phyloP scores from a whole-genome alignment of 2,888 invertebrate genomes.

The Ennomos erosarius region DNA sequence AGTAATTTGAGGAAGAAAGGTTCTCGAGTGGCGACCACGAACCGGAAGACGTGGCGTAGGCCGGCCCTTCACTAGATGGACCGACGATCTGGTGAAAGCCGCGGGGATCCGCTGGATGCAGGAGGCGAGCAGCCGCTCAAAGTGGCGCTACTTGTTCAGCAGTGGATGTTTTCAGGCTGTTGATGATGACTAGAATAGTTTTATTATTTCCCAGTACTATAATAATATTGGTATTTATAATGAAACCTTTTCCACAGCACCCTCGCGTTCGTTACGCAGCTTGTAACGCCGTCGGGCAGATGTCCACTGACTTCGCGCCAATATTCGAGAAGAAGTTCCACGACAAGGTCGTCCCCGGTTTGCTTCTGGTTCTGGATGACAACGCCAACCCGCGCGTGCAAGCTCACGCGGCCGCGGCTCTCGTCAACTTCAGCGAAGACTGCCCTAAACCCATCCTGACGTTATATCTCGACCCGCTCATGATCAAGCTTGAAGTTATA shows the following conservation, averaged over 20 bases:
- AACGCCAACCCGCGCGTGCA: conserved; percentile 97
- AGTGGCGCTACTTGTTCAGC: too few relatives aligned
- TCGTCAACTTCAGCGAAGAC: conserved; percentile 99
- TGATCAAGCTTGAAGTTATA: conserved; percentile 95
- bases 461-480: conserved; percentile 95
- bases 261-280: conserved; percentile 98
- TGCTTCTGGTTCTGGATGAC: conserved; percentile 95
- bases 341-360: conserved; percentile 95
- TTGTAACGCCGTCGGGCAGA: conserved; percentile 99
- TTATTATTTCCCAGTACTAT: too few relatives aligned
- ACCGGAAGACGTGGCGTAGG: too few relatives aligned
- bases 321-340: conserved; percentile 99
- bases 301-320: conserved; percentile 99
- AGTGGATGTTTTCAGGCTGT: too few relatives aligned
- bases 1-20: too few relatives aligned
- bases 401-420: conserved; percentile 94
- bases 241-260: conserved; percentile 82
- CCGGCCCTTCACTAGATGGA: too few relatives aligned
- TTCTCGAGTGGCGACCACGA: too few relatives aligned
- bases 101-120: too few relatives aligned
- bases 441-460: conserved; percentile 97
- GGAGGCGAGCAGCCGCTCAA: too few relatives aligned
- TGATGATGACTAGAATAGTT: too few relatives aligned
- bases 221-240: too few relatives aligned
- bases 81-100: too few relatives aligned